These are phyloP conservation scores for Alosa sapidissima DNA, from an alignment of 2,797 vertebrate genomes.

Conservation along the genomic window DNA sequence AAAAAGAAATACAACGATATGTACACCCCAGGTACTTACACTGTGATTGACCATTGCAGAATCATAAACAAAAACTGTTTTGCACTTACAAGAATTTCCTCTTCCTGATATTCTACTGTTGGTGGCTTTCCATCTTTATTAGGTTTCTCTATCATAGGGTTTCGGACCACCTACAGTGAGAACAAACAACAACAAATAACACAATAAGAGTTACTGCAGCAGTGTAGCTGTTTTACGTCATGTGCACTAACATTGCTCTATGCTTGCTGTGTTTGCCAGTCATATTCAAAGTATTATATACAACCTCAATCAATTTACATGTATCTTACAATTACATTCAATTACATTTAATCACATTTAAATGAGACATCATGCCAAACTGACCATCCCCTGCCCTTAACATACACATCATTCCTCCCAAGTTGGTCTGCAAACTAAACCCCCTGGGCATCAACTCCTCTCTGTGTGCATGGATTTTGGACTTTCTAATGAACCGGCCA, in stretches of 20 bases:
- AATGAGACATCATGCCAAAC: not conserved
- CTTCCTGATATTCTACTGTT: constrained; percentile 92
- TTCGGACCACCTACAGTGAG: constrained; percentile 86
- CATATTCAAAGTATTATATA: not conserved
- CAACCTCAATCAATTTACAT: not conserved
- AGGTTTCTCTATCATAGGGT: constrained; percentile 93
- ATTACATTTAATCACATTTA: not conserved
- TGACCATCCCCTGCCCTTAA: no score
- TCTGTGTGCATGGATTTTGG: no score
- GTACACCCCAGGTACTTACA: not conserved
- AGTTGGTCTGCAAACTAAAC: no score
- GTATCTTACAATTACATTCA: not conserved
- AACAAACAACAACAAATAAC: not conserved
- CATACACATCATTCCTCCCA: no score
- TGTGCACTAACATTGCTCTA: not conserved
- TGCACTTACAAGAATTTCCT: constrained; percentile 88
- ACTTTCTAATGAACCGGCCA: no score
- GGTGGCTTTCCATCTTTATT: constrained; percentile 93
- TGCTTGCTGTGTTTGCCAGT: not conserved
- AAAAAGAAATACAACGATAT: not conserved
- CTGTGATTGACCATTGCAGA: constrained; percentile 27
- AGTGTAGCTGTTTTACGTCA: not conserved
- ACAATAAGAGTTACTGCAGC: not conserved
- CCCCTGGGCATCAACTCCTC: no score
- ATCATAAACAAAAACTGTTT: not conserved